These are phyloP conservation scores for Peromyscus nudipes DNA, from an alignment of 2,797 vertebrate genomes.

Conservation along the genomic window DNA sequence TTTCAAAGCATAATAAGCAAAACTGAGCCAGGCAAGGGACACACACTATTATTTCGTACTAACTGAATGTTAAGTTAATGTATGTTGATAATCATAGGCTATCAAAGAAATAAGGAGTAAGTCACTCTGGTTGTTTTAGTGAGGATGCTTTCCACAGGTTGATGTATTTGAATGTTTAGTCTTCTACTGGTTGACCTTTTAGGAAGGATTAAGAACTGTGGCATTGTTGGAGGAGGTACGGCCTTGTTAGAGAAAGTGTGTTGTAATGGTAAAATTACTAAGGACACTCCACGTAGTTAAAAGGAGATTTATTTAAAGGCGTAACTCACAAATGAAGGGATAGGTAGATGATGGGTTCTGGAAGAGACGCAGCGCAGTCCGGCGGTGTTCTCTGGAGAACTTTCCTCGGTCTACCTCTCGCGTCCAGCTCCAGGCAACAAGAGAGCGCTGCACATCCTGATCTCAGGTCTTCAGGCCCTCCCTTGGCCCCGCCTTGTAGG, in stretches of 20 bases:
- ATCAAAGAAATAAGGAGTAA: background rate
- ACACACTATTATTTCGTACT: rapidly evolving
- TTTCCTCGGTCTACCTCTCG: too few relatives aligned
- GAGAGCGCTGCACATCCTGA: too few relatives aligned
- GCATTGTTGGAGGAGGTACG: background rate
- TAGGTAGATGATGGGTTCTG: too few relatives aligned
- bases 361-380: too few relatives aligned
- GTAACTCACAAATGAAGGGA: too few relatives aligned
- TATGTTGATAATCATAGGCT: background rate
- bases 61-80: background rate
- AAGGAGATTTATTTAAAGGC: too few relatives aligned
- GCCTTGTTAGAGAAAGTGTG: background rate
- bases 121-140: background rate
- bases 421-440: too few relatives aligned
- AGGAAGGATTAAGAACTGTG: background rate
- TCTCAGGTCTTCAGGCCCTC: too few relatives aligned
- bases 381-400: too few relatives aligned
- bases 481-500: too few relatives aligned
- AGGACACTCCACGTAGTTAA: too few relatives aligned
- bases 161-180: background rate
- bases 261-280: too few relatives aligned
- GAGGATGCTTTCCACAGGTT: background rate
- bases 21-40: background rate
- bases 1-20: background rate
- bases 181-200: background rate